Base-by-base conservation (phyloP, 1,140 invertebrate genomes). In the Pristionchus pacificus region DNA sequence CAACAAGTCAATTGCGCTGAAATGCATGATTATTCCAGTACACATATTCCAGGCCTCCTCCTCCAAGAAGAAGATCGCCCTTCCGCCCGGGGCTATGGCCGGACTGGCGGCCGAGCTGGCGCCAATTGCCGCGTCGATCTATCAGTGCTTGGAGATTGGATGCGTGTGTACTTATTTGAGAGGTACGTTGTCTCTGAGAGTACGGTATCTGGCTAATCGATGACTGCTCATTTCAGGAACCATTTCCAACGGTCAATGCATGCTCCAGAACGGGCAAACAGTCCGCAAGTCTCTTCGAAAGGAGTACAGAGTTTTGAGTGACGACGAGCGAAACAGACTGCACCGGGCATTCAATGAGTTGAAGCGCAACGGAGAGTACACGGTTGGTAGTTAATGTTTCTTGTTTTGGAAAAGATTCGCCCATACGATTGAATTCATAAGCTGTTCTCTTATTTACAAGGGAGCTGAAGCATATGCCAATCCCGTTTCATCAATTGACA, bases 251-350 rank as follows among this genome's bases (percentile, higher is more conserved):
- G 71, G 71, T 49, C 64, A 60, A 33, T 76, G 74, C 27, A 68
- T 65, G 13, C 74, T 76, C 57, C 64, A 60, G 24, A 71, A 62
- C 55, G 74, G 74, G 24, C 32, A 72, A 30, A 55, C 33, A 55
- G 58, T 77, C 27, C 57, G 62, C 32, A 78, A 78, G 60, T 49
- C 77, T 19, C 28, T 63, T 2, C 27, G 84, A 31, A 84, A 84
- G 65, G 84, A 85, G 69, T 84, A 84, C 72, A 68, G 84, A 14
- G 77, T 74, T 70, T 33, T 85, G 49, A 79, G 75, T 0, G 78
- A 80, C 24, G 69, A 79, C 3, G 82, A 85, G 63, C 63, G 82
- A 65, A 59, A 70, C 0, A 61, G 71, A 10, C 81, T 79, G 67
- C 82, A 84, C 67, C 68, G 70, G n/a, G 84, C 83, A 13, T 28